A percentile compares a stretch with the other conserved stretches of the same genome.
phyloP scores from a whole-genome alignment of 1,140 invertebrate genomes.

The Odontomachus brunneus region DNA sequence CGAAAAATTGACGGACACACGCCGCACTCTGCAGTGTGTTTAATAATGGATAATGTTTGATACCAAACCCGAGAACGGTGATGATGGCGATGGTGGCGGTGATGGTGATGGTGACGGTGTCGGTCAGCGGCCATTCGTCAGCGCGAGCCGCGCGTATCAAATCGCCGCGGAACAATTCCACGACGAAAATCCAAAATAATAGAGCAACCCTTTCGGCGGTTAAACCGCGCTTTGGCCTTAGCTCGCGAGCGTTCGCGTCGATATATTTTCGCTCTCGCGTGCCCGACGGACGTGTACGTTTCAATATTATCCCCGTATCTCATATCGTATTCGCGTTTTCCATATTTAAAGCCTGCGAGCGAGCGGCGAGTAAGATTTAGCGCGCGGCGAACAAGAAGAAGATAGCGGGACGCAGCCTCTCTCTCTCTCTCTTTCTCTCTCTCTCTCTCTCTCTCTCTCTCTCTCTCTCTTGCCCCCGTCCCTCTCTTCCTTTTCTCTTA shows the following conservation, averaged over 20 bases:
- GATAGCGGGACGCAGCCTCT: no score
- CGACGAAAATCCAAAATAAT: constrained; percentile 40
- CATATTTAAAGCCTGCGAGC: background rate
- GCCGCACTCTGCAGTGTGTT: constrained; percentile 48
- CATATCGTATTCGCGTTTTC: background rate
- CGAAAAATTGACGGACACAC: constrained; percentile 46
- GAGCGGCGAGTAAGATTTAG: background rate
- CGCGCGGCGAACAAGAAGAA: background rate
- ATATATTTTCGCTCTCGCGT: background rate
- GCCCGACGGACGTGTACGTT: no score
- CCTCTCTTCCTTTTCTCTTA: background rate
- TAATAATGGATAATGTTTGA: constrained; percentile 62
- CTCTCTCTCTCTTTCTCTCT: no score
- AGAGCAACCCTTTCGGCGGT: constrained; percentile 5
- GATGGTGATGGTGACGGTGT: constrained; percentile 8
- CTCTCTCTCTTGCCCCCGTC: no score
- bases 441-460: no score
- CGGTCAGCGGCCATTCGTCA: constrained; percentile 48
- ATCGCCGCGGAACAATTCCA: constrained; percentile 24
- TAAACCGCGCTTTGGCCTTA: constrained; percentile 16
- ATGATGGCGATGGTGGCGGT: background rate
- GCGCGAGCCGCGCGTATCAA: constrained; percentile 13
- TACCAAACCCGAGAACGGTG: constrained; percentile 28
- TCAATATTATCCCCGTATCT: constrained; percentile 12
- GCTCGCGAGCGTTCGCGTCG: background rate